A percentile compares a stretch with the other conserved stretches of the same genome.
These are phyloP conservation scores for Tragelaphus scriptus DNA, from an alignment of 2,113 vertebrate species.

Conservation along the genomic window DNA sequence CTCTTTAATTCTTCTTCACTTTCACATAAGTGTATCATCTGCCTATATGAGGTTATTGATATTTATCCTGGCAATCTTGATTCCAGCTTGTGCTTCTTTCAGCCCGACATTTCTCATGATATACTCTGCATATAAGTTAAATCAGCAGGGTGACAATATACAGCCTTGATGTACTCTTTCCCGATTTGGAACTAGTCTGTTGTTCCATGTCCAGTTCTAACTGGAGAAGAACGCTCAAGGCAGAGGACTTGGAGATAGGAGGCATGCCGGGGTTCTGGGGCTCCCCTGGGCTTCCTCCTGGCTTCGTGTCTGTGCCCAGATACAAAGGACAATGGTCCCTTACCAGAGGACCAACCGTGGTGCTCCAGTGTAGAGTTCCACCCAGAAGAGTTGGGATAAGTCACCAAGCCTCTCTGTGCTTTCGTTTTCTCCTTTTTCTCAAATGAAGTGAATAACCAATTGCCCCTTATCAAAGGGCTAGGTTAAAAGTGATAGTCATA, in stretches of 20 bases:
- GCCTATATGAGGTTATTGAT: neutral
- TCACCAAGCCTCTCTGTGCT: neutral
- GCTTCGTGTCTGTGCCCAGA: neutral
- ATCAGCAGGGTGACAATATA: neutral
- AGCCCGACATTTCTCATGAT: neutral
- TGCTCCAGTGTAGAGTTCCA: fast-evolving
- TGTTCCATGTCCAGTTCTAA: neutral
- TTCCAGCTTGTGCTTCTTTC: neutral
- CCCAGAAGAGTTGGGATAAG: neutral
- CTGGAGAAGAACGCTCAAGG: neutral
- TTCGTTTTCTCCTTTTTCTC: neutral
- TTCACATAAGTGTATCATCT: neutral
- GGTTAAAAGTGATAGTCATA: neutral
- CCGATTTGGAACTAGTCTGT: neutral
- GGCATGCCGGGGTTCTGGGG: neutral
- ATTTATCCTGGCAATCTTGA: neutral
- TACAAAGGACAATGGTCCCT: neutral
- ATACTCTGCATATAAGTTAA: neutral
- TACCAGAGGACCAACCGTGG: neutral
- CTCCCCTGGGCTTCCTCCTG: neutral
- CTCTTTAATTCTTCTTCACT: neutral
- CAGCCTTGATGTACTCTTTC: neutral
- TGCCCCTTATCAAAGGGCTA: neutral
- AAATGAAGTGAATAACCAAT: neutral
- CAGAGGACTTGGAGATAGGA: neutral